Percentiles rank a stretch among this genome's conserved stretches.
Evolutionary conservation across 2,888 invertebrate genomes (phyloP).

Genomic region (Gymnoscelis rufifasciata): DNA sequence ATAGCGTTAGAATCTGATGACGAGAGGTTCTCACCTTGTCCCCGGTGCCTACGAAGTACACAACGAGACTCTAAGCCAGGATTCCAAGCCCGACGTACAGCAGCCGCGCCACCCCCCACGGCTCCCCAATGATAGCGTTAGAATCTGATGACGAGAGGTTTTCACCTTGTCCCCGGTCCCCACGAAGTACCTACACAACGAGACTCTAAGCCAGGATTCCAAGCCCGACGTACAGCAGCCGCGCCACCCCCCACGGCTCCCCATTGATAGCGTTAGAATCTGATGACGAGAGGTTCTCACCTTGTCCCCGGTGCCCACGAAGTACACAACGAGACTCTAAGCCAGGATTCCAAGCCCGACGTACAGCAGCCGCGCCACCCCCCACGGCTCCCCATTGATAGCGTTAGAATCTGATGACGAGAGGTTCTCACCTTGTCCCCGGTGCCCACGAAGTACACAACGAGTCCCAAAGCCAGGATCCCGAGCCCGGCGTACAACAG

Average conservation of each 20-base stretch:
- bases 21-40: too few relatives aligned
- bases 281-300: too few relatives aligned
- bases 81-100: constrained; percentile 91
- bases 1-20: too few relatives aligned
- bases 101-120: constrained; percentile 90
- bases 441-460: constrained; percentile 93
- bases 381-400: constrained; percentile 85
- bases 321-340: constrained; percentile 91
- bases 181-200: constrained; percentile 92
- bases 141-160: too few relatives aligned
- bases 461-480: constrained; percentile 89
- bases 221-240: constrained; percentile 90
- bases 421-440: constrained; percentile 90
- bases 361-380: constrained; percentile 90
- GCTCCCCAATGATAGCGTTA: too few relatives aligned
- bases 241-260: constrained; percentile 89
- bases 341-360: constrained; percentile 91
- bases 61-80: not conserved
- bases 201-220: constrained; percentile 90
- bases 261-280: constrained; percentile 83
- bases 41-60: not conserved
- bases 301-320: constrained; percentile 94
- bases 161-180: constrained; percentile 91
- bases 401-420: too few relatives aligned
- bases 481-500: constrained; percentile 91